Evolutionary conservation across 1,140 invertebrate species (phyloP).

Genomic region (Calliphora vicina): DNA sequence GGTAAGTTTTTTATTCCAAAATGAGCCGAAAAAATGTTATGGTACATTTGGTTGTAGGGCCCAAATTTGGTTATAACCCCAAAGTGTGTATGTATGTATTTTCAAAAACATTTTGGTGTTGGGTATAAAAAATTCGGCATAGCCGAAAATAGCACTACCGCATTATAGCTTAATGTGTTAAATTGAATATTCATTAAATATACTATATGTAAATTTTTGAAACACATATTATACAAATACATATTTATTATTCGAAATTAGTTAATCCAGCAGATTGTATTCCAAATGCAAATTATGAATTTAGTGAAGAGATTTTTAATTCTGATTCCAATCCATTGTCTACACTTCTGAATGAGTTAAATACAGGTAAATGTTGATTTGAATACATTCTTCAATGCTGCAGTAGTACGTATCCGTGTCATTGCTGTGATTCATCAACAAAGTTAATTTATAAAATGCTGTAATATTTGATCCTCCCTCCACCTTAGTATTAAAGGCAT

Average conservation of each 20-base stretch:
- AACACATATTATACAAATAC: too few species aligned
- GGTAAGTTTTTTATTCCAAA: too few species aligned
- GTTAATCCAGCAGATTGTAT: background rate
- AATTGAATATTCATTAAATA: background rate
- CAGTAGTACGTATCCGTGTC: background rate
- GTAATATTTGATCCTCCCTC: background rate
- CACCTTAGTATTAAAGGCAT: background rate
- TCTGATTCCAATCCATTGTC: conserved; percentile 97
- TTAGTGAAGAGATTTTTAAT: conserved; percentile 82
- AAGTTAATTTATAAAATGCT: background rate
- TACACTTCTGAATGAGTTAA: conserved; percentile 91
- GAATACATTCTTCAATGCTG: background rate
- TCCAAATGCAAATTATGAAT: conserved; percentile 2
- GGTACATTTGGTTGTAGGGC: too few species aligned
- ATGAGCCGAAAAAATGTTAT: too few species aligned
- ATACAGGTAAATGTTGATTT: conserved; percentile 74
- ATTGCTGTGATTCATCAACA: background rate
- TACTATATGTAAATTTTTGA: background rate
- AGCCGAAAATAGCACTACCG: too few species aligned
- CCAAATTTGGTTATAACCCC: too few species aligned
- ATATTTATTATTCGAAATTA: background rate
- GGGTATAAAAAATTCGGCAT: too few species aligned
- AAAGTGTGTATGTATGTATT: too few species aligned
- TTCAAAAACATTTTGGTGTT: too few species aligned
- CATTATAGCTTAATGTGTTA: background rate